phyloP scores from a whole-genome alignment of 2,113 vertebrate genomes.

The Seriola aureovittata region DNA sequence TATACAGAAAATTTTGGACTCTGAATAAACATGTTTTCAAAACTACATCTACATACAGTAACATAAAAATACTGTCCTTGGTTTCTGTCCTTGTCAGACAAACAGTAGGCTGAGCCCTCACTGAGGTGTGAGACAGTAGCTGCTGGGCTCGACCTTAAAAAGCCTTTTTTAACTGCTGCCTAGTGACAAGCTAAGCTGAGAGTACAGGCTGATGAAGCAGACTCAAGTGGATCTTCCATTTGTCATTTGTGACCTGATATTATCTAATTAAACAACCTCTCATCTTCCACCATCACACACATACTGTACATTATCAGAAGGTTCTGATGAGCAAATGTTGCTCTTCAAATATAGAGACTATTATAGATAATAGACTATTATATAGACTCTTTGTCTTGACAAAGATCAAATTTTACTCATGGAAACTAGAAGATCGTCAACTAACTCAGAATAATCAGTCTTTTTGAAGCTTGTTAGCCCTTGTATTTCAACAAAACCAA shows the following conservation, averaged over 20 bases:
- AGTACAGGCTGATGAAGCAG: conserved; percentile 59
- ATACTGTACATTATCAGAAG: not conserved
- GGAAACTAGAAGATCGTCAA: not conserved
- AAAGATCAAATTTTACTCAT: not conserved
- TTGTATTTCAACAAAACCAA: too few species aligned
- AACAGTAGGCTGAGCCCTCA: not conserved
- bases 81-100: conserved; percentile 1
- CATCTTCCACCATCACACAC: not conserved
- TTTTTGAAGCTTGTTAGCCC: too few species aligned
- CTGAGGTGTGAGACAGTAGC: conserved; percentile 39
- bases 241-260: conserved; percentile 47
- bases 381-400: not conserved
- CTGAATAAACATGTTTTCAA: too few species aligned
- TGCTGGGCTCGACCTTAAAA: conserved; percentile 40
- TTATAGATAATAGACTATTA: too few species aligned
- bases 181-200: conserved; percentile 45
- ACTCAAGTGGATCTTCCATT: conserved; percentile 53
- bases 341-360: not conserved
- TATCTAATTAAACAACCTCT: conserved; percentile 35
- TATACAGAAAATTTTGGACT: too few species aligned
- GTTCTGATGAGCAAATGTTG: not conserved
- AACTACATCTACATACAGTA: not conserved
- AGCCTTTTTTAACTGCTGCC: conserved; percentile 31
- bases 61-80: not conserved
- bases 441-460: not conserved